Conservation (phyloP, 2,113 vertebrate genomes). For the Myocastor coypus region DNA sequence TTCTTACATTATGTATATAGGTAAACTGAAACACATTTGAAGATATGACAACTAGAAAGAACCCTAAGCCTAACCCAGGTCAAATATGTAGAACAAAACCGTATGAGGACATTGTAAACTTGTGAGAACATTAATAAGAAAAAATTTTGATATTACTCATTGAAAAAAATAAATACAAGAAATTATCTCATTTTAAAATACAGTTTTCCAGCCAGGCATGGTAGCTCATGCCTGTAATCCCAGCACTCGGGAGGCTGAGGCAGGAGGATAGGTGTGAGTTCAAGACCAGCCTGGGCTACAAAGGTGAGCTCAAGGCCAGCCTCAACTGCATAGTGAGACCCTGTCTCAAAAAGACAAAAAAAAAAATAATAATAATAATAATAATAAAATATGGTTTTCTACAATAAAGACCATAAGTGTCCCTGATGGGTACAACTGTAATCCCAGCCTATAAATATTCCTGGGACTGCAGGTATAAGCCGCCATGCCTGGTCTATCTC, state of each 20-base stretch:
- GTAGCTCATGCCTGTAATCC: neutral
- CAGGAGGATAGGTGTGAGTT: no score
- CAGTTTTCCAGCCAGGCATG: neutral
- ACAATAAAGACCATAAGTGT: no score
- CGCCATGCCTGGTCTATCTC: neutral
- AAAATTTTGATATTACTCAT: neutral
- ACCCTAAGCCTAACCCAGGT: neutral
- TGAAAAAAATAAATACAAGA: neutral
- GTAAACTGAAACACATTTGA: neutral
- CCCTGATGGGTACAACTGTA: neutral
- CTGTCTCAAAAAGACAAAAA: no score
- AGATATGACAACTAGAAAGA: neutral
- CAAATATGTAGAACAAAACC: neutral
- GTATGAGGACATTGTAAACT: neutral
- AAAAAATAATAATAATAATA: no score
- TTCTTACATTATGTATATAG: neutral
- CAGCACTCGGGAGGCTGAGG: no score
- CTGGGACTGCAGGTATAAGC: no score
- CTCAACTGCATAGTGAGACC: no score
- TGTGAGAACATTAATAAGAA: neutral
- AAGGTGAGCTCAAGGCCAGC: no score
- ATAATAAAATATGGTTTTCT: no score
- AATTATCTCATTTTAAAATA: neutral
- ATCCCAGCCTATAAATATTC: neutral
- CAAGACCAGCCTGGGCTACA: no score